These are phyloP conservation scores for Homarus americanus DNA, from an alignment of 1,140 invertebrate genomes.

Conservation along the genomic window DNA sequence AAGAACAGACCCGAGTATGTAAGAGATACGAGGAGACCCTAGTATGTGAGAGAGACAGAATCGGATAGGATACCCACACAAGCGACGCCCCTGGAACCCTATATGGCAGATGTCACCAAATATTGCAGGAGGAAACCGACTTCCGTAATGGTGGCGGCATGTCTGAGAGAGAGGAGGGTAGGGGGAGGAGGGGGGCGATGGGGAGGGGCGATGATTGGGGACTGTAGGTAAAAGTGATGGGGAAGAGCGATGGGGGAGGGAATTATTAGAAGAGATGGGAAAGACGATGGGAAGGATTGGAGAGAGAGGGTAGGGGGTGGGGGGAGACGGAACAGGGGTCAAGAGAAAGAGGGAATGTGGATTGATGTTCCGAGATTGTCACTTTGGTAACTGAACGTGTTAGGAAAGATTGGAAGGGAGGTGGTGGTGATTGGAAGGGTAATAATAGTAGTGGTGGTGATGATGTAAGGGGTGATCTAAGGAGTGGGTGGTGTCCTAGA, in stretches of 20 bases:
- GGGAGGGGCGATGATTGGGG: background rate
- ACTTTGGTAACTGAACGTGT: too few relatives aligned
- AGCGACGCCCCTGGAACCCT: too few relatives aligned
- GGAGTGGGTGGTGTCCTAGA: background rate
- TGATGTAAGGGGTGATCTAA: background rate
- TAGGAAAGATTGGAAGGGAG: too few relatives aligned
- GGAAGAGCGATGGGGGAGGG: background rate
- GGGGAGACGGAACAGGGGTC: background rate
- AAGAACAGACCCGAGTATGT: too few relatives aligned
- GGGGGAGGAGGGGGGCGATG: background rate
- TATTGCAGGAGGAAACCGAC: constrained; percentile 35
- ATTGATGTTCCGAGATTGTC: background rate
- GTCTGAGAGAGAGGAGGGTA: background rate
- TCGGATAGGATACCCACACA: too few relatives aligned
- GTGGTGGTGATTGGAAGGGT: background rate
- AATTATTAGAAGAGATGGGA: background rate
- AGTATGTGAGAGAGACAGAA: background rate
- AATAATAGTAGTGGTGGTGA: background rate
- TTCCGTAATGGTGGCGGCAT: constrained; percentile 27
- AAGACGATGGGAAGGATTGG: background rate
- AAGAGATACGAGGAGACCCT: too few relatives aligned
- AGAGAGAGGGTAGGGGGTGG: too few relatives aligned
- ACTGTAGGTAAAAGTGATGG: background rate
- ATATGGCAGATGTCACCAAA: constrained; percentile 40
- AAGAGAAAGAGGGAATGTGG: background rate